These are phyloP conservation scores for Odontamblyopus lacepedii DNA, from an alignment of 2,797 vertebrate genomes.

Conservation along the genomic window DNA sequence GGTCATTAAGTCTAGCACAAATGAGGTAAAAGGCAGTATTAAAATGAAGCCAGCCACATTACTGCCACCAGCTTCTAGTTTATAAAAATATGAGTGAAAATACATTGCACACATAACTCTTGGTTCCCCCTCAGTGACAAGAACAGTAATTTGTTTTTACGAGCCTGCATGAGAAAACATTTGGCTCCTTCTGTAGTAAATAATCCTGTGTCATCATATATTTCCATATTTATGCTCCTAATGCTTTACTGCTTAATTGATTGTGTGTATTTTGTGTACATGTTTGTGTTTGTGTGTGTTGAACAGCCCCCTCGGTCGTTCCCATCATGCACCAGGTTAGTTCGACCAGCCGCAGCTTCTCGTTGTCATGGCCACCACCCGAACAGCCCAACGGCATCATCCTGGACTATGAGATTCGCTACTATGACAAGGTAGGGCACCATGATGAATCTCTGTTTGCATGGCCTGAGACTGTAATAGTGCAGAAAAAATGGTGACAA, in stretches of 20 bases:
- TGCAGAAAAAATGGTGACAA: constrained; percentile 28
- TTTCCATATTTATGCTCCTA: constrained; percentile 50
- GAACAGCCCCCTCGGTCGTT: constrained; percentile 89
- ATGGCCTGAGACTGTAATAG: constrained; percentile 34
- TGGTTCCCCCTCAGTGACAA: constrained; percentile 54
- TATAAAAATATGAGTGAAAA: constrained; percentile 47
- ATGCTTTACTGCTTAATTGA: constrained; percentile 48
- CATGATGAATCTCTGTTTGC: constrained; percentile 48
- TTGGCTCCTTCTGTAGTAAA: constrained; percentile 50
- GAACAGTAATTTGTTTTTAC: constrained; percentile 59
- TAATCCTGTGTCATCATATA: constrained; percentile 47
- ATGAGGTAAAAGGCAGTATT: constrained; percentile 45
- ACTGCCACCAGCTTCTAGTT: constrained; percentile 31
- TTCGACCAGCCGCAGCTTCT: constrained; percentile 94
- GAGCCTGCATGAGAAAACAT: constrained; percentile 41
- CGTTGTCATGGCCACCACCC: constrained; percentile 92
- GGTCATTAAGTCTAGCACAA: constrained; percentile 25
- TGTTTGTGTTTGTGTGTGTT: constrained; percentile 26
- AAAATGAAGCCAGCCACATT: constrained; percentile 41
- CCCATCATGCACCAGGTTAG: constrained; percentile 98
- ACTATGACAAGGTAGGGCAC: constrained; percentile 89
- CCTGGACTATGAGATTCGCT: constrained; percentile 93
- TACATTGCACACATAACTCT: constrained; percentile 45
- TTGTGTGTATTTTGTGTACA: constrained; percentile 36
- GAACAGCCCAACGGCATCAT: constrained; percentile 96